Evolutionary conservation across 2,888 invertebrate genomes (phyloP).

Genomic region (Zygogramma bicolorata): DNA sequence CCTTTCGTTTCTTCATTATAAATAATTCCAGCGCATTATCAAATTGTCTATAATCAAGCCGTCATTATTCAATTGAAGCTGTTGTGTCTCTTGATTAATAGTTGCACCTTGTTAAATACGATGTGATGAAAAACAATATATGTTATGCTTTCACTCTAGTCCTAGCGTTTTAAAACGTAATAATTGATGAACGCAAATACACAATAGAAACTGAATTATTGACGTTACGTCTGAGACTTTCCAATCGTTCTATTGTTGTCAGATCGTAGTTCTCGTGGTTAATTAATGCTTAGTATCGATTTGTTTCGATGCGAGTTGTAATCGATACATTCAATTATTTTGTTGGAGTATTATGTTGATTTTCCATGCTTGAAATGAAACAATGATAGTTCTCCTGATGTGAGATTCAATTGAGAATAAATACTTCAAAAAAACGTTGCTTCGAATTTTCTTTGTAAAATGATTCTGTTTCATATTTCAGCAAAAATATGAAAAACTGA

Average conservation of each 20-base stretch:
- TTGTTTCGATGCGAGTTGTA: neutral
- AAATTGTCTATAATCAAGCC: conserved; percentile 3
- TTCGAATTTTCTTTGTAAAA: no score
- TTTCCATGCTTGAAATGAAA: neutral
- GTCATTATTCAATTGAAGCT: neutral
- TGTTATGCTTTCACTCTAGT: neutral
- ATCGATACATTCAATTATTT: neutral
- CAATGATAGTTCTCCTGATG: neutral
- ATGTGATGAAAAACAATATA: neutral
- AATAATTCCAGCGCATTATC: neutral
- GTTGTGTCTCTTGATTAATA: neutral
- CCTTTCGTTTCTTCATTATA: neutral
- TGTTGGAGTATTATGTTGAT: neutral
- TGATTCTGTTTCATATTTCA: no score
- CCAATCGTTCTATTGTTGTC: neutral
- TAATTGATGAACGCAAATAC: conserved; percentile 3
- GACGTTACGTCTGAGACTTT: neutral
- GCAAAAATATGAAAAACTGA: no score
- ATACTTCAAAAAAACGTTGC: no score
- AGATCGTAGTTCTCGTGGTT: neutral
- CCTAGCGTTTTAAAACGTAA: neutral
- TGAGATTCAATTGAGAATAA: no score
- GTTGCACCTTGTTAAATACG: neutral
- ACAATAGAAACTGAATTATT: neutral
- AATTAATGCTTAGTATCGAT: neutral